Evolutionary conservation across 2,113 vertebrate species (phyloP).

Genomic region (Tragulus kanchil): DNA sequence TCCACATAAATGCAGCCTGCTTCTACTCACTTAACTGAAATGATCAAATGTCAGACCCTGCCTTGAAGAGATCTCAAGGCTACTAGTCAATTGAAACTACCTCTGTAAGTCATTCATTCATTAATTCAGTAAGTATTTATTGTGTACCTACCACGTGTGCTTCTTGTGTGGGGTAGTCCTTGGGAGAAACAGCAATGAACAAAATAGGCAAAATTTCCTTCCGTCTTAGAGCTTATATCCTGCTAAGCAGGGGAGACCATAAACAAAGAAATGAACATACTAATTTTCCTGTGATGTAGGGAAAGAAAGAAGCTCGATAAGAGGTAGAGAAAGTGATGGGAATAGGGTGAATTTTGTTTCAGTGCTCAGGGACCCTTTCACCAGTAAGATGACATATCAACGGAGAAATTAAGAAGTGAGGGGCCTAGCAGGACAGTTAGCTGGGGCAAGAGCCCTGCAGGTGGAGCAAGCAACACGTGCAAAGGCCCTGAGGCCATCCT

Average conservation of each 20-base stretch:
- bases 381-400: neutral
- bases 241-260: neutral
- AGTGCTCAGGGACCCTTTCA: neutral
- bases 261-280: neutral
- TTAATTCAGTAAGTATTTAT: neutral
- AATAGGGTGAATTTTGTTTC: neutral
- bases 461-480: neutral
- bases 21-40: neutral
- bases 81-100: neutral
- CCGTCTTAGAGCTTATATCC: neutral
- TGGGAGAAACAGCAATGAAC: neutral
- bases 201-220: neutral
- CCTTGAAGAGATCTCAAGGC: neutral
- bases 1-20: neutral
- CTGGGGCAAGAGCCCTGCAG: neutral
- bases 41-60: neutral
- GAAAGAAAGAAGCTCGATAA: neutral
- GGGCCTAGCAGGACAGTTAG: neutral
- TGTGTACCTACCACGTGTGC: neutral
- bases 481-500: neutral
- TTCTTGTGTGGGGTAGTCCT: neutral
- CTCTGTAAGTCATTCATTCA: neutral
- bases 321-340: neutral
- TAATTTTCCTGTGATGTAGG: neutral
- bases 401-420: neutral